Evolutionary conservation across 1,140 invertebrate genomes (phyloP), one percentile per base, ranked within the genome.

Genomic region (Uloborus diversus): DNA sequence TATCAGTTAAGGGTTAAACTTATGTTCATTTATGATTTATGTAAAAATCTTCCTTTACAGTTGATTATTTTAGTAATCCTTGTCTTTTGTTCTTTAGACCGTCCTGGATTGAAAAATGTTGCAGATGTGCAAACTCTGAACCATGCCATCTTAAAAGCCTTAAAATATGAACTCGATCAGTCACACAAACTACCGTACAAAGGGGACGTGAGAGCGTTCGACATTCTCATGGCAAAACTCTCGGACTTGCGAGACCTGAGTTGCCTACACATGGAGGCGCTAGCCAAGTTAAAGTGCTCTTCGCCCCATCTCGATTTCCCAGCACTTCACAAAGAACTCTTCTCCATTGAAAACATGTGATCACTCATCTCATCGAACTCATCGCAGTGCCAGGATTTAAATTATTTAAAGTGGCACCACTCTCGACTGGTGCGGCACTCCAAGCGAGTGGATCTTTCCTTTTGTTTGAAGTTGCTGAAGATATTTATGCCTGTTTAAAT

Each of bases 281-380:
- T 98, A 80, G 93, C 93, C 84, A 95, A 94, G 87, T 95, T 98
- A 88, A 96, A 96, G 88, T 90, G 93, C 84, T 92, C 93, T 59
- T 92, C 94, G 84, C 94, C 95, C 56, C 94, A 96, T 86, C 91
- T 96, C 84, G 94, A 96, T 83, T 98, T 98, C 89, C 96, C 96
- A 82, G 95, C 96, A 78, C 91, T 98, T 80, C 96, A 98, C 90
- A 97, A 97, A 89, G 96, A 98, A 90, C 91, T 98, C 79, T 98
- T 98, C 90, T 96, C 94, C 86, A 92, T 95, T 4, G 87, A 88
- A 57, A 75, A 33, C 51, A 57, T 57, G 33, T 78, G 62, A 78
- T 37, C 30, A 32, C 32, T 57, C 30, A 2, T n/a, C 25, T 27
- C 51, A 59, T 71, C 53, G 0, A 32, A 27, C 14, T n/a, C 28